Evolutionary conservation across 2,888 invertebrate species (phyloP).

Genomic region (Epistrophe eligans): DNA sequence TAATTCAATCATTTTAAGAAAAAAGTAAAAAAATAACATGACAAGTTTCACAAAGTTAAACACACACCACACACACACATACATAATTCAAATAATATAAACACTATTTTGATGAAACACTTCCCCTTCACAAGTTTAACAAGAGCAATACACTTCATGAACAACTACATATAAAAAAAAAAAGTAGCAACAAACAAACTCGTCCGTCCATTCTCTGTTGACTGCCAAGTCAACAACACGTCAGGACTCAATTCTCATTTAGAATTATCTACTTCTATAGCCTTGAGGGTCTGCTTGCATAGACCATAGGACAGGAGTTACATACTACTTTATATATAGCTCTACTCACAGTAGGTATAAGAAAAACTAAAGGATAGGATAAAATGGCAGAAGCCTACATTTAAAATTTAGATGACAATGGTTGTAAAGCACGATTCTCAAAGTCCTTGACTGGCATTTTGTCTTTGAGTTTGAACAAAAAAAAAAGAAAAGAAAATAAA

Average conservation of each 20-base stretch:
- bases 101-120: slow-evolving; percentile 57
- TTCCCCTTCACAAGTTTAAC: slow-evolving; percentile 41
- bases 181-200: slow-evolving; percentile 55
- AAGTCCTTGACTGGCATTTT: slow-evolving; percentile 58
- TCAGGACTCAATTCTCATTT: slow-evolving; percentile 60
- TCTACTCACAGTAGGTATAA: background rate
- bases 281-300: slow-evolving; percentile 15
- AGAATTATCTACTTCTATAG: slow-evolving; percentile 27
- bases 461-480: slow-evolving; percentile 9
- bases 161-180: background rate
- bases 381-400: slow-evolving; percentile 48
- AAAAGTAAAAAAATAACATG: slow-evolving; percentile 16
- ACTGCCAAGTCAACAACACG: slow-evolving; percentile 54
- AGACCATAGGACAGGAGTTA: background rate
- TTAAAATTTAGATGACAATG: slow-evolving; percentile 74
- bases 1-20: background rate
- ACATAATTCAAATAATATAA: slow-evolving; percentile 28
- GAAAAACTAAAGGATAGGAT: slow-evolving; percentile 13
- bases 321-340: background rate
- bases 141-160: slow-evolving; percentile 22
- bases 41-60: slow-evolving; percentile 6
- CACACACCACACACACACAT: slow-evolving; percentile 1
- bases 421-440: slow-evolving; percentile 47
- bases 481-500: slow-evolving; percentile 20
- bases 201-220: slow-evolving; percentile 50